These are phyloP conservation scores for Pelobates cultripes DNA, from an alignment of 2,797 vertebrate species.

Conservation along the genomic window DNA sequence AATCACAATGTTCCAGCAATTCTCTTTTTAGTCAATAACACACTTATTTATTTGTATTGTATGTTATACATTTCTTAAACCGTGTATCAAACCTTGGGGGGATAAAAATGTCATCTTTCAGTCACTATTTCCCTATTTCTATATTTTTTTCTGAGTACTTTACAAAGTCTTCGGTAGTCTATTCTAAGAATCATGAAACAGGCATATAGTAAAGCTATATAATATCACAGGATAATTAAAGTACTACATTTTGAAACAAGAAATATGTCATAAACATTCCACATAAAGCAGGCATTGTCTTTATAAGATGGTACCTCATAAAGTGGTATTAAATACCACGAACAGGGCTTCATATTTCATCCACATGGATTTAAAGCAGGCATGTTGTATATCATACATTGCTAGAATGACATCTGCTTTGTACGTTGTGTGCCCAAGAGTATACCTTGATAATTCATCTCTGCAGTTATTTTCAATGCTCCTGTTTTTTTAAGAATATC, in stretches of 20 bases:
- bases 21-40: no score
- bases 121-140: no score
- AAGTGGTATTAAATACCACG: conserved; percentile 94
- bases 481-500: conserved; percentile 80
- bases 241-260: conserved; percentile 56
- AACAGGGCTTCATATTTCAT: conserved; percentile 88
- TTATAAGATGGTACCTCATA: conserved; percentile 91
- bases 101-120: no score
- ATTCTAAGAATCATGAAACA: conserved; percentile 76
- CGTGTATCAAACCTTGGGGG: no score
- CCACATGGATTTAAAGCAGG: conserved; percentile 84
- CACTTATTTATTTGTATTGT: no score
- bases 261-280: conserved; percentile 82
- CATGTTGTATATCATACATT: conserved; percentile 89
- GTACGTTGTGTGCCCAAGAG: conserved; percentile 88
- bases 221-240: conserved; percentile 91
- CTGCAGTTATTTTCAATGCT: conserved; percentile 76
- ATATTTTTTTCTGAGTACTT: no score
- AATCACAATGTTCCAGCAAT: no score
- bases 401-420: conserved; percentile 97
- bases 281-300: conserved; percentile 82
- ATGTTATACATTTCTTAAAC: no score
- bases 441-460: conserved; percentile 88
- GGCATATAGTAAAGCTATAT: conserved; percentile 81
- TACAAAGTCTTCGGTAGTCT: no score